Conservation (phyloP, 2,113 vertebrate genomes). For the Plotosus lineatus region DNA sequence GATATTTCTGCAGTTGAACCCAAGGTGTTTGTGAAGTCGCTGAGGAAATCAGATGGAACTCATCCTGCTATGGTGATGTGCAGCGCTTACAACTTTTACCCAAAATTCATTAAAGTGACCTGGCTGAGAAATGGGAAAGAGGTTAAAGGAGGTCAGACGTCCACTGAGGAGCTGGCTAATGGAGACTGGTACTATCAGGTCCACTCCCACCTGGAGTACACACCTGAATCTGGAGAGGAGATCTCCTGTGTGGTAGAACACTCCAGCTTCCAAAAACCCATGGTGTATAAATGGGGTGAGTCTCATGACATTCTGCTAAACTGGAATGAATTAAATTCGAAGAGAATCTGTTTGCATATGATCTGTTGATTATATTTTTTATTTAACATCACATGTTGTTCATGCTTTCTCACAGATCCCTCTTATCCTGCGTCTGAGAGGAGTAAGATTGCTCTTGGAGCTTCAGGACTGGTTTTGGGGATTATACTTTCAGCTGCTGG, state of each 20-base stretch:
- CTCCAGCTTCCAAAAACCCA: slow-evolving; percentile 41
- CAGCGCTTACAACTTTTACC: slow-evolving; percentile 58
- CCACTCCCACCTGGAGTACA: slow-evolving; percentile 56
- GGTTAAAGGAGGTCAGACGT: too few relatives aligned
- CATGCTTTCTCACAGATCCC: background rate
- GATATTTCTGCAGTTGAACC: slow-evolving; percentile 48
- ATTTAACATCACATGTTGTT: too few relatives aligned
- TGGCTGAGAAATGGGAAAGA: too few relatives aligned
- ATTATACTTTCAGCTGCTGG: slow-evolving; percentile 54
- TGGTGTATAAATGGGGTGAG: slow-evolving; percentile 50
- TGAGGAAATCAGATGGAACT: background rate
- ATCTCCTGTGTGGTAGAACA: slow-evolving; percentile 59
- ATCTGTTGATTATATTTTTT: background rate
- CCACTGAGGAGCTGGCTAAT: too few relatives aligned
- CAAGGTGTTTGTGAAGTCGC: slow-evolving; percentile 15
- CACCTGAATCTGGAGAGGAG: slow-evolving; percentile 58
- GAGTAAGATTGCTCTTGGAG: slow-evolving; percentile 53
- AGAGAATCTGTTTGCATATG: too few relatives aligned
- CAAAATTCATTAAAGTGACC: slow-evolving; percentile 49
- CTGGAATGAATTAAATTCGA: too few relatives aligned
- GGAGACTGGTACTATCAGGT: too few relatives aligned
- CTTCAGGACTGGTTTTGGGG: slow-evolving; percentile 58
- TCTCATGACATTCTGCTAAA: background rate
- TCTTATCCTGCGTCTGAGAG: slow-evolving; percentile 12
- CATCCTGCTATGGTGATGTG: slow-evolving; percentile 52